A percentile compares a stretch with the other conserved stretches of the same genome.
These are phyloP conservation scores for Conus ventricosus DNA, from an alignment of 1,140 invertebrate genomes.

Conservation along the genomic window DNA sequence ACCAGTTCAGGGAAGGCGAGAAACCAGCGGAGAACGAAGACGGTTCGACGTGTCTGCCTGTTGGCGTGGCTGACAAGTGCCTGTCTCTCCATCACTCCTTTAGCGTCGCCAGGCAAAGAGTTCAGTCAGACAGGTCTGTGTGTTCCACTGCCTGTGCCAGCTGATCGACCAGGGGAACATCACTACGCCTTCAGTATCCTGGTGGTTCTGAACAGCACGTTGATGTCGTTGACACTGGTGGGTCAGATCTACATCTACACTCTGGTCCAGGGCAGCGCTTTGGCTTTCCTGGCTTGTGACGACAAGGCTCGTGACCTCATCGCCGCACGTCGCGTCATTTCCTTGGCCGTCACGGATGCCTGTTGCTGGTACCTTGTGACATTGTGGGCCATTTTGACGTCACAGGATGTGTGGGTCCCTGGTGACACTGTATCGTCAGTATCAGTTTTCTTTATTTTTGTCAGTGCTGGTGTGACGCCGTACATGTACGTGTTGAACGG, in stretches of 20 bases:
- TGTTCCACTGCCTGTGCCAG: constrained; percentile 49
- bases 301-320: not conserved
- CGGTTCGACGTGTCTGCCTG: not conserved
- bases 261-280: not conserved
- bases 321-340: not conserved
- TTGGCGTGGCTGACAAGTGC: constrained; percentile 32
- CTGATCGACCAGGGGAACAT: constrained; percentile 32
- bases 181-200: constrained; percentile 50
- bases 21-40: not conserved
- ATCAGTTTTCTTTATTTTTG: not conserved
- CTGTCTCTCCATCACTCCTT: constrained; percentile 19
- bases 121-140: constrained; percentile 52
- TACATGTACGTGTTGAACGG: not conserved
- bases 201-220: constrained; percentile 45
- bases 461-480: not conserved
- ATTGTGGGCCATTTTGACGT: constrained; percentile 11
- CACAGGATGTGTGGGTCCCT: not conserved
- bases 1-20: too few relatives aligned
- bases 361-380: not conserved
- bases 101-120: constrained; percentile 27
- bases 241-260: constrained; percentile 42
- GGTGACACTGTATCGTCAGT: not conserved
- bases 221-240: constrained; percentile 43
- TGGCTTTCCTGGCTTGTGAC: not conserved
- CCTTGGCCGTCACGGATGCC: constrained; percentile 12